A percentile compares a stretch with the other conserved stretches of the same genome.
phyloP scores from a whole-genome alignment of 2,888 invertebrate genomes.

The Notodonta ziczac region DNA sequence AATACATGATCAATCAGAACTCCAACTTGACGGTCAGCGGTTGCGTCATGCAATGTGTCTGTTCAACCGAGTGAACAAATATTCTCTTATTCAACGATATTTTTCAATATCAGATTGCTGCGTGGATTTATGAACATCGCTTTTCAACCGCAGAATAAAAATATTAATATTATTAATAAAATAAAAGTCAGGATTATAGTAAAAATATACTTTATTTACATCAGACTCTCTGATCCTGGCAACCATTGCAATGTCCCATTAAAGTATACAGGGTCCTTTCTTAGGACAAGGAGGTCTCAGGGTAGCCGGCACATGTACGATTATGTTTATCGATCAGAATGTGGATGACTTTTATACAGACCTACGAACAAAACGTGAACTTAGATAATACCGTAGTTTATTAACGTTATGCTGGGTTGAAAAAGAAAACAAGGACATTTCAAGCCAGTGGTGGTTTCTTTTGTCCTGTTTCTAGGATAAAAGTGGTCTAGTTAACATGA shows the following conservation, averaged over 20 bases:
- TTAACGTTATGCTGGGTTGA: background rate
- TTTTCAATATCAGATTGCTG: background rate
- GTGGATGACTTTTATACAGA: too few species aligned
- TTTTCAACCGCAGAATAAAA: background rate
- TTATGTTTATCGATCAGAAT: too few species aligned
- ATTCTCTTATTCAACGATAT: background rate
- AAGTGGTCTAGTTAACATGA: slow-evolving; percentile 2
- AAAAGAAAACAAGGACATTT: background rate
- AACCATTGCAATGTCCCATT: too few species aligned
- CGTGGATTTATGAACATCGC: background rate
- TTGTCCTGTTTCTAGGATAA: background rate
- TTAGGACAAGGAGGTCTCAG: too few species aligned
- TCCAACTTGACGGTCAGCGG: too few species aligned
- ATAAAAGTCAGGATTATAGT: too few species aligned
- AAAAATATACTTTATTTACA: too few species aligned
- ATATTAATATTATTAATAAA: background rate
- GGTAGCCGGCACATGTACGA: too few species aligned
- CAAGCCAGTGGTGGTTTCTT: background rate
- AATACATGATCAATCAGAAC: too few species aligned
- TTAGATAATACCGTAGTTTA: background rate
- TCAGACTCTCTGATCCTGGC: too few species aligned
- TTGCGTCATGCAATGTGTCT: background rate
- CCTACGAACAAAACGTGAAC: too few species aligned
- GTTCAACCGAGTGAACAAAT: background rate
- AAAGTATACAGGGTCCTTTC: too few species aligned